These are phyloP conservation scores for Pimephales promelas DNA, from an alignment of 2,113 vertebrate genomes.

Conservation along the genomic window DNA sequence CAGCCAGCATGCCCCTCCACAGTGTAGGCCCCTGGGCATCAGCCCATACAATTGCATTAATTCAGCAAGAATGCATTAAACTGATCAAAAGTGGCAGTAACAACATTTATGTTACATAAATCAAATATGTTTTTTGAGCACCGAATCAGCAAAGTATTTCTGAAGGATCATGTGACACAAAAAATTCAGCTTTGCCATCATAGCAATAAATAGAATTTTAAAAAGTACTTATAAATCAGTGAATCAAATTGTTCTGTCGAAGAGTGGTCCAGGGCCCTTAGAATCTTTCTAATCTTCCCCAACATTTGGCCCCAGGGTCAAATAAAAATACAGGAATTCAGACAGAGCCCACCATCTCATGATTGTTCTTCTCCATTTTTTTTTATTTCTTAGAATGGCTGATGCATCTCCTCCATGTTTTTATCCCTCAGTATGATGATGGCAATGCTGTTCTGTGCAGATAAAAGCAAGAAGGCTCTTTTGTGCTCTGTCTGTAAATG, in stretches of 20 bases:
- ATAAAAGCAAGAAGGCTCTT: constrained; percentile 32
- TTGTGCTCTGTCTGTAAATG: constrained; percentile 23
- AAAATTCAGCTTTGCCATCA: neutral
- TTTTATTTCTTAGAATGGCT: neutral
- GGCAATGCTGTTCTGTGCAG: constrained; percentile 8
- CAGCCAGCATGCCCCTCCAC: too few species aligned
- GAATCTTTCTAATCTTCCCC: too few species aligned
- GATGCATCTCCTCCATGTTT: constrained; percentile 8
- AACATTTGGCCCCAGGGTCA: neutral
- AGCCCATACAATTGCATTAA: too few species aligned
- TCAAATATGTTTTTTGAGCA: neutral
- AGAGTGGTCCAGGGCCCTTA: too few species aligned
- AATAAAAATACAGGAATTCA: neutral
- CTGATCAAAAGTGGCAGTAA: neutral
- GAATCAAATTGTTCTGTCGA: too few species aligned
- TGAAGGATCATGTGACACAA: neutral
- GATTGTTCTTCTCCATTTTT: neutral
- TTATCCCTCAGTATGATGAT: neutral
- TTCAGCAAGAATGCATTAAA: neutral
- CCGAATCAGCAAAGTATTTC: neutral
- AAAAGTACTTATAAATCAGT: neutral
- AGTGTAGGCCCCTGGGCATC: too few species aligned
- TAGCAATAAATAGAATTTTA: neutral
- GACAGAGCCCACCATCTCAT: neutral
- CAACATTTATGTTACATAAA: neutral